These are phyloP conservation scores for Leucania comma DNA, from an alignment of 2,888 invertebrate genomes.

Conservation along the genomic window DNA sequence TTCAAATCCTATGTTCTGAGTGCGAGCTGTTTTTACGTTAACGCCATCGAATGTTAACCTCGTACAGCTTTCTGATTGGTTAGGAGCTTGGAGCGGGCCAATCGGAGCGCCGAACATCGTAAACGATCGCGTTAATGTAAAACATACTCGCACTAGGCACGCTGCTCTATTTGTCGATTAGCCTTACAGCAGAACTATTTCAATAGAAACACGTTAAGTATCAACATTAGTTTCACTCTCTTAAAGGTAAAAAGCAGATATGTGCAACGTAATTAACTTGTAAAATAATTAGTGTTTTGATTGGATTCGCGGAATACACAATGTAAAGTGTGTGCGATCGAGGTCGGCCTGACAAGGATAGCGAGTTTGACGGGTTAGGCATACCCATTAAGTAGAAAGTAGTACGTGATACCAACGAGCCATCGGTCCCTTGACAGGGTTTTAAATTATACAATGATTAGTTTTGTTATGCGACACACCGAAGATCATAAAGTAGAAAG, in stretches of 20 bases:
- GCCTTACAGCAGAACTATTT: slow-evolving; percentile 10
- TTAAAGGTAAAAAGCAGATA: slow-evolving; percentile 32
- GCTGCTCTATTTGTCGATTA: neutral
- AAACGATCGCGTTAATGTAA: too few relatives aligned
- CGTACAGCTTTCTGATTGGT: too few relatives aligned
- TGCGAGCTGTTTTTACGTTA: too few relatives aligned
- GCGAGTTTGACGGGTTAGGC: slow-evolving; percentile 75
- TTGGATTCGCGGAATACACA: slow-evolving; percentile 66
- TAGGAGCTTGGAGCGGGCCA: too few relatives aligned
- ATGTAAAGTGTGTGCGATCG: slow-evolving; percentile 63
- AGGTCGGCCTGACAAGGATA: slow-evolving; percentile 71
- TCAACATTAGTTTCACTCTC: slow-evolving; percentile 32
- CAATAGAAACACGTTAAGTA: slow-evolving; percentile 20
- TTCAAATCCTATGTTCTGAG: too few relatives aligned
- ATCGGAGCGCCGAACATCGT: too few relatives aligned
- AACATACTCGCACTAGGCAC: too few relatives aligned
- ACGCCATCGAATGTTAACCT: too few relatives aligned
- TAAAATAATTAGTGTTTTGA: slow-evolving; percentile 65
- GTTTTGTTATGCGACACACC: slow-evolving; percentile 62
- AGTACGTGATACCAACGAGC: slow-evolving; percentile 68
- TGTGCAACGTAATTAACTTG: slow-evolving; percentile 50
- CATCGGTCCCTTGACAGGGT: slow-evolving; percentile 70
- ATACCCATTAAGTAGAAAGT: slow-evolving; percentile 75
- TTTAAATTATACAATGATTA: slow-evolving; percentile 72
- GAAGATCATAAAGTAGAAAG: slow-evolving; percentile 52